Evolutionary conservation across 2,113 vertebrate genomes (phyloP).

Genomic region (Dipodomys merriami): DNA sequence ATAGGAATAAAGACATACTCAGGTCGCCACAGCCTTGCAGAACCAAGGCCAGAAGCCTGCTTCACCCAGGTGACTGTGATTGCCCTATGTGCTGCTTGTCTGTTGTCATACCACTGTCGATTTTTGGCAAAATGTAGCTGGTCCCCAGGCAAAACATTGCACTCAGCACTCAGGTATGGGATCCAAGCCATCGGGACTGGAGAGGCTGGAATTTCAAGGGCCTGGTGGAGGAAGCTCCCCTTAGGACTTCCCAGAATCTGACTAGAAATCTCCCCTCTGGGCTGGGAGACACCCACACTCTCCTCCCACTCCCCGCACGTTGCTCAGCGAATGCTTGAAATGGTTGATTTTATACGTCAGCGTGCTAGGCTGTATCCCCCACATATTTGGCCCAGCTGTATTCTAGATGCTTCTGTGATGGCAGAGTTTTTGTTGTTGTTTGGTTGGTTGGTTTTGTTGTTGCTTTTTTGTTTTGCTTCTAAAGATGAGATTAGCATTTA

Average conservation of each 20-base stretch:
- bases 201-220: background rate
- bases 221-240: background rate
- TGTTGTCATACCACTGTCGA: background rate
- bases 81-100: no score
- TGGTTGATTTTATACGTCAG: background rate
- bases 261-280: background rate
- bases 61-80: background rate
- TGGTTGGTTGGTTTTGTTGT: no score
- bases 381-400: background rate
- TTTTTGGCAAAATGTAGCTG: background rate
- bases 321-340: background rate
- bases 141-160: background rate
- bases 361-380: background rate
- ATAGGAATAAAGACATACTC: background rate
- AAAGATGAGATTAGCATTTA: background rate
- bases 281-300: background rate
- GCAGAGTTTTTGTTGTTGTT: no score
- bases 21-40: background rate
- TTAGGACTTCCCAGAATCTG: background rate
- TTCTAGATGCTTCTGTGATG: slow-evolving; percentile 14
- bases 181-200: background rate
- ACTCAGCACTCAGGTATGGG: background rate
- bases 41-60: background rate
- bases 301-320: no score
- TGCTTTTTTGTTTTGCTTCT: background rate